Conservation (phyloP, 64 coral and sea anemone species). For the Stichodactyla helianthus region DNA sequence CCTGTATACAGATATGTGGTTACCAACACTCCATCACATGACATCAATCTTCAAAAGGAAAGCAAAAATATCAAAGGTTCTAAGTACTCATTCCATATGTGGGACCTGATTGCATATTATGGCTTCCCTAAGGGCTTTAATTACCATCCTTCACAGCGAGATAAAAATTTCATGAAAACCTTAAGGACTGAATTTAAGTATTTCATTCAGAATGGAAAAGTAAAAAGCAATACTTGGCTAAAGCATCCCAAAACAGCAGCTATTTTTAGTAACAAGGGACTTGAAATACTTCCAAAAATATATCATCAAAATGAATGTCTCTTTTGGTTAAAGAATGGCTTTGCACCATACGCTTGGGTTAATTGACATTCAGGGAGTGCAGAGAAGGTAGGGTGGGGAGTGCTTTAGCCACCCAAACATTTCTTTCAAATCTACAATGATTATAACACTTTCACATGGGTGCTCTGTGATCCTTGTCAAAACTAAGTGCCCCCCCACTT, state of each 20-base stretch:
- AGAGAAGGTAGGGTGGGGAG: no score
- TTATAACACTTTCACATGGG: no score
- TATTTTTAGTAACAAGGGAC: slow-evolving; percentile 56
- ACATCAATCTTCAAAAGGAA: slow-evolving; percentile 10
- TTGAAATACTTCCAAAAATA: slow-evolving; percentile 19
- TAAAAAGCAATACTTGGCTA: slow-evolving; percentile 3
- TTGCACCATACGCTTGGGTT: slow-evolving; percentile 68
- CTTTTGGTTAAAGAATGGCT: slow-evolving; percentile 68
- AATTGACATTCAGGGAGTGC: slow-evolving; percentile 18
- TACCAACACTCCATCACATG: slow-evolving; percentile 44
- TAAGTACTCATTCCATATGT: slow-evolving; percentile 59
- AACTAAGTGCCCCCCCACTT: neutral
- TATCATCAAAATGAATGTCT: slow-evolving; percentile 61
- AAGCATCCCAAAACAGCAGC: slow-evolving; percentile 53
- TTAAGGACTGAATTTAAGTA: slow-evolving; percentile 50
- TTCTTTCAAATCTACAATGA: no score
- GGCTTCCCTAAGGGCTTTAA: slow-evolving; percentile 42
- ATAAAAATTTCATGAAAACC: slow-evolving; percentile 31
- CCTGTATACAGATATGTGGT: slow-evolving; percentile 62
- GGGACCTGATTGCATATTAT: slow-evolving; percentile 75
- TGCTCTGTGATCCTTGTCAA: no score
- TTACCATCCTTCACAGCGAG: slow-evolving; percentile 30
- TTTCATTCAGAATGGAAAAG: slow-evolving; percentile 51
- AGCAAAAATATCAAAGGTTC: neutral
- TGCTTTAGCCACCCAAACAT: no score